Base-by-base conservation (phyloP, 2,797 vertebrate species). In the Ctenopoma multispine region DNA sequence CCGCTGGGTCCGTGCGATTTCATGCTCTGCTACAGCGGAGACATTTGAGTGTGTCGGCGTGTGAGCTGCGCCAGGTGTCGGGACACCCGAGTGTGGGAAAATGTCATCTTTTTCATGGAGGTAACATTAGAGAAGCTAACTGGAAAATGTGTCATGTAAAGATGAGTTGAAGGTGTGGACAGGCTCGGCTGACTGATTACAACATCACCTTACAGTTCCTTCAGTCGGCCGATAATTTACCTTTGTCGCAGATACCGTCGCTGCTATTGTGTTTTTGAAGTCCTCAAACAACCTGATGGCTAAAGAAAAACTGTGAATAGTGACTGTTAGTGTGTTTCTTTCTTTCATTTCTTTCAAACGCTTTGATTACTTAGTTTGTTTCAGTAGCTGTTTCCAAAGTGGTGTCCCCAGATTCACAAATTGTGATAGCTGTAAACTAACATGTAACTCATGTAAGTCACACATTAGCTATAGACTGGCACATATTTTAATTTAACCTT, bases 31-130 rank as follows among this genome's bases (percentile, higher is more conserved):
- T 51, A 2, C 72, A 56, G 85, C 85, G 67, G 74, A 20, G 60
- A 47, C 54, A 72, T 41, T 29, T 90, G 83, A 91, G 78, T 80
- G 18, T 69, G 79, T 84, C 62, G 87, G 84, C 88, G 76, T 58
- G 71, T 77, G 69, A 29, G 71, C 82, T 48, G 77, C 83, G 76
- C 89, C 90, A 69, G 88, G 72, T 74, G 84, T 78, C 76, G 79
- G 82, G 77, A 72, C 80, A 81, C 76, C 76, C 8, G 67, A 88
- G 72, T 56, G 82, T 20, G 72, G 79, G 65, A 90, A 93, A 89
- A 95, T 95, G 94, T 51, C 84, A 79, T 83, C 87, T 77, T 86
- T 87, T 84, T 81, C 75, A 83, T 77, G 88, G 90, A 95, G 94
- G 94, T 95, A 93, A 79, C 38, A 65, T 24, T 24, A 55, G 15